Percentiles rank a stretch among this genome's conserved stretches.
Conservation (phyloP, 1,140 invertebrate species). For the Eurosta solidaginis region DNA sequence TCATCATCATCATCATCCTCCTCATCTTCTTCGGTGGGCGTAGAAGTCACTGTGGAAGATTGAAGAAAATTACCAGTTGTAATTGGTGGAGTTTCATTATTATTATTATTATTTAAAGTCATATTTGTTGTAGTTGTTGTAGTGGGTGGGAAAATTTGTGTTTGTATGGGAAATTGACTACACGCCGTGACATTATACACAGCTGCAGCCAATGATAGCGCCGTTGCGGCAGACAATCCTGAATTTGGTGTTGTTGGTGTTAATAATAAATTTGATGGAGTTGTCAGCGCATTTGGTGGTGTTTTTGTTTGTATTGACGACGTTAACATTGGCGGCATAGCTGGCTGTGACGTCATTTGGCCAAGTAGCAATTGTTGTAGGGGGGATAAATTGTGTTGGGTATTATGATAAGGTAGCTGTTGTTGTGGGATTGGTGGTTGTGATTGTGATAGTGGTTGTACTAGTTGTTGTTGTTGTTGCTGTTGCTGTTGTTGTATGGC, state of each 20-base stretch:
- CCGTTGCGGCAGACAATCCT: neutral
- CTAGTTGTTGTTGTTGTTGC: slow-evolving; percentile 34
- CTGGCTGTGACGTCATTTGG: slow-evolving; percentile 43
- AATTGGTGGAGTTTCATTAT: slow-evolving; percentile 28
- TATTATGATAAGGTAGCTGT: slow-evolving; percentile 35
- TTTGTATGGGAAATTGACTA: slow-evolving; percentile 12
- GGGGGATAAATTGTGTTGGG: slow-evolving; percentile 31
- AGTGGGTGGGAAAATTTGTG: neutral
- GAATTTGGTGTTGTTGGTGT: slow-evolving; percentile 47
- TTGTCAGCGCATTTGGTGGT: neutral
- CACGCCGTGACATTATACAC: neutral
- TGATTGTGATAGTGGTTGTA: neutral
- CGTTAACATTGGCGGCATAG: slow-evolving; percentile 46
- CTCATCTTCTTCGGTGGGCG: slow-evolving; percentile 41
- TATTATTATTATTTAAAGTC: neutral
- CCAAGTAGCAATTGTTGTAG: slow-evolving; percentile 50
- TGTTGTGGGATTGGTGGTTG: too few relatives aligned
- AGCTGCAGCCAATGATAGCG: slow-evolving; percentile 10
- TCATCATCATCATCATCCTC: slow-evolving; percentile 27
- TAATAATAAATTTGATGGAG: slow-evolving; percentile 45
- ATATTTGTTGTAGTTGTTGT: neutral
- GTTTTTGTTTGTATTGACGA: slow-evolving; percentile 38
- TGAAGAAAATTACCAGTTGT: slow-evolving; percentile 48
- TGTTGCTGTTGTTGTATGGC: slow-evolving; percentile 35
- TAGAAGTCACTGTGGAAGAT: slow-evolving; percentile 59